phyloP scores from a whole-genome alignment of 2,888 invertebrate genomes.

The Biston betularia region DNA sequence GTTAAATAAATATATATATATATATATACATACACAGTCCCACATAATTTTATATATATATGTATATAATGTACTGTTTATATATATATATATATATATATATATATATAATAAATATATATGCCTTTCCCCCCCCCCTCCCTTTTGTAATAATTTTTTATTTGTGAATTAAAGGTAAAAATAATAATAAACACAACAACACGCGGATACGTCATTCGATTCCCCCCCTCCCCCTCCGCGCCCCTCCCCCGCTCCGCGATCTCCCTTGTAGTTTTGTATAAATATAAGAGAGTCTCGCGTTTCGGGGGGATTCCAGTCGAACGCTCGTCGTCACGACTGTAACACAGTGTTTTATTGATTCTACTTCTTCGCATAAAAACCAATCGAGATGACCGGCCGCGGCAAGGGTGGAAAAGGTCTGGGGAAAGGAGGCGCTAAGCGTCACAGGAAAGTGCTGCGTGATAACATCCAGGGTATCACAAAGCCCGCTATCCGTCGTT shows the following conservation, averaged over 20 bases:
- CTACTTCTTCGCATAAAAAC: background rate
- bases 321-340: background rate
- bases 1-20: too few relatives aligned
- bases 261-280: background rate
- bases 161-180: background rate
- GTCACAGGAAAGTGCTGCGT: conserved; percentile 91
- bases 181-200: background rate
- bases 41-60: too few relatives aligned
- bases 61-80: too few relatives aligned
- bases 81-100: too few relatives aligned
- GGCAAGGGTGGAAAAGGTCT: conserved; percentile 79
- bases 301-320: background rate
- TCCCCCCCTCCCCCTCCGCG: background rate
- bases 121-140: too few relatives aligned
- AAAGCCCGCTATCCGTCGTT: conserved; percentile 91
- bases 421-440: conserved; percentile 92
- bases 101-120: too few relatives aligned
- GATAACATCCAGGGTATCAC: conserved; percentile 94
- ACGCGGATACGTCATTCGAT: too few relatives aligned
- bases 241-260: background rate
- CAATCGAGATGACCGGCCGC: conserved; percentile 6
- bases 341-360: background rate
- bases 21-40: too few relatives aligned
- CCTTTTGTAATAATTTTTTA: too few relatives aligned
- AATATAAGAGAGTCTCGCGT: background rate